These are phyloP conservation scores for Cryptotermes secundus DNA, from an alignment of 1,140 invertebrate genomes.

Conservation along the genomic window DNA sequence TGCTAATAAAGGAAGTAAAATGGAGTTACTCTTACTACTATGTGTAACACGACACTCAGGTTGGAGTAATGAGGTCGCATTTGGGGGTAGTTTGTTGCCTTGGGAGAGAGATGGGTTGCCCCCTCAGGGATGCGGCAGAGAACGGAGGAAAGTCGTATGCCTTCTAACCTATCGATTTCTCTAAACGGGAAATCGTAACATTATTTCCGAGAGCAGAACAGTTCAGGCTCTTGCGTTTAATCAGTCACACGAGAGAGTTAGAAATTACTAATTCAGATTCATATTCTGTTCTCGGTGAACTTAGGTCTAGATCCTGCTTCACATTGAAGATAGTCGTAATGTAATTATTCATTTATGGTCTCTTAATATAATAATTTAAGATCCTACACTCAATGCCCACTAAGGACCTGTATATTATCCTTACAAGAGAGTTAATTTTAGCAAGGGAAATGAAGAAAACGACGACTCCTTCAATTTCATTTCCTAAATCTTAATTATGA, in stretches of 20 bases:
- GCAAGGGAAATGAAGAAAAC: no score
- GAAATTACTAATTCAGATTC: background rate
- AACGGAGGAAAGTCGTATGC: background rate
- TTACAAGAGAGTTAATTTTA: background rate
- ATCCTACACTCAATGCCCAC: background rate
- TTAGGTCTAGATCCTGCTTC: background rate
- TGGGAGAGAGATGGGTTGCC: background rate
- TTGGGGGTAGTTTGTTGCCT: background rate
- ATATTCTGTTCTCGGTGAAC: background rate
- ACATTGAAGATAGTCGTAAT: no score
- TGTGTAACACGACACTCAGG: background rate
- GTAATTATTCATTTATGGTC: background rate
- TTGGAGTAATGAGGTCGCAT: background rate
- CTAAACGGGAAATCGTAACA: background rate
- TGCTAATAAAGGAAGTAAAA: background rate
- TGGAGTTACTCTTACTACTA: background rate
- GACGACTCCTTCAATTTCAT: no score
- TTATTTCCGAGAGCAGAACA: background rate
- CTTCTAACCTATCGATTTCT: background rate
- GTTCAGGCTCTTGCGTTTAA: background rate
- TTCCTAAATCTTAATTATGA: no score
- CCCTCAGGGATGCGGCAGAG: background rate
- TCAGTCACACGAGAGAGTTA: background rate
- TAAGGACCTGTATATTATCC: background rate
- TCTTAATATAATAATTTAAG: background rate